A percentile compares a stretch with the other conserved stretches of the same genome.
These are phyloP conservation scores for Saguinus imperator DNA, from an alignment of 2,113 vertebrate genomes.

Conservation along the genomic window DNA sequence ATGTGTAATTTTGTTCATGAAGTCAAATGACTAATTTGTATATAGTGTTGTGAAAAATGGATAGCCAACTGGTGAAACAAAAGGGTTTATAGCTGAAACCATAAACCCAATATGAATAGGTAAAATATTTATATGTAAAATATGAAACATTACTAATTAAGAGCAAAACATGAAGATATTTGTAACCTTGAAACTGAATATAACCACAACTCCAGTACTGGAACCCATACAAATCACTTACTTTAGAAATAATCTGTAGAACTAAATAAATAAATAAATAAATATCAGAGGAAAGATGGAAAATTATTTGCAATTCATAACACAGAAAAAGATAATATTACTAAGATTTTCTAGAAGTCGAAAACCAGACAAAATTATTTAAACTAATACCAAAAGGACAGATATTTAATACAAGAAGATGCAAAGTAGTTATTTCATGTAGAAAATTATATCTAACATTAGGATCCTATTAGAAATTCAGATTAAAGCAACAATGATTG, in stretches of 20 bases:
- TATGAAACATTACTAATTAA: background rate
- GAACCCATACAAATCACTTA: background rate
- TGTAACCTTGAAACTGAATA: background rate
- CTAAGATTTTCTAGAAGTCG: conserved; percentile 28
- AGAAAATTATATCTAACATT: background rate
- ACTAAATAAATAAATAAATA: background rate
- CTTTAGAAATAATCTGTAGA: background rate
- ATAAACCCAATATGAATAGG: background rate
- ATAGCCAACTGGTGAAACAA: background rate
- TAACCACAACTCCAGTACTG: background rate
- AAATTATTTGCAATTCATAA: background rate
- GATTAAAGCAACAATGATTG: background rate
- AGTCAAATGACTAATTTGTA: background rate
- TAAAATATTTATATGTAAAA: background rate
- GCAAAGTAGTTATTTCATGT: background rate
- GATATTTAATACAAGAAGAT: background rate
- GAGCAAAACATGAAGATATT: background rate
- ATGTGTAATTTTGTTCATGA: background rate
- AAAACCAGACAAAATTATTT: background rate
- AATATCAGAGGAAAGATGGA: background rate
- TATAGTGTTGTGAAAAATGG: background rate
- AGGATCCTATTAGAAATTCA: background rate
- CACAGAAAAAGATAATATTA: background rate
- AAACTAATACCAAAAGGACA: background rate
- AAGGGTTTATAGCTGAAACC: background rate